A percentile compares a stretch with the other conserved stretches of the same genome.
phyloP scores from a whole-genome alignment of 1,140 invertebrate species.

The Diabrotica virgifera region DNA sequence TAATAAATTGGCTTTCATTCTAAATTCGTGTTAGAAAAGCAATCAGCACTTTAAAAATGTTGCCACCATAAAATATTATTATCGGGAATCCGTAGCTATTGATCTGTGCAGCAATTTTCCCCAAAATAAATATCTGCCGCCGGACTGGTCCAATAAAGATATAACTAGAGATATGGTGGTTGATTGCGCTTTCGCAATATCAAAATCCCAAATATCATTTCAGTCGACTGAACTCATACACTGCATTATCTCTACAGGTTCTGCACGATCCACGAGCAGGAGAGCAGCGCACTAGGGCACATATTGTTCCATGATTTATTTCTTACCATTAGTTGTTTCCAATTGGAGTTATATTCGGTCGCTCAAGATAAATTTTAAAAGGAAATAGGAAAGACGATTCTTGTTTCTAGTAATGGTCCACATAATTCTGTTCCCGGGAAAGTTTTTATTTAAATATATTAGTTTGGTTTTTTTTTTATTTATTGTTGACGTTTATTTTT shows the following conservation, averaged over 20 bases:
- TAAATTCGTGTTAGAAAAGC: too few relatives aligned
- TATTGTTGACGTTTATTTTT: too few relatives aligned
- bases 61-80: too few relatives aligned
- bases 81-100: too few relatives aligned
- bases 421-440: too few relatives aligned
- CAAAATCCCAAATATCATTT: constrained; percentile 11
- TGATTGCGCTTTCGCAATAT: constrained; percentile 11
- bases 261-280: neutral
- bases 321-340: constrained; percentile 24
- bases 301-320: constrained; percentile 25
- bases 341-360: constrained; percentile 11
- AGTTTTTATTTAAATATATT: too few relatives aligned
- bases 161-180: constrained; percentile 5
- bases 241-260: constrained; percentile 8
- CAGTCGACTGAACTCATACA: constrained; percentile 12
- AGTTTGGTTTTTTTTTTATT: too few relatives aligned
- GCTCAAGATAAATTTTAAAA: constrained; percentile 7
- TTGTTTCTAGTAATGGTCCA: neutral
- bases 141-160: constrained; percentile 4
- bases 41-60: too few relatives aligned
- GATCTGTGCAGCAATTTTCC: too few relatives aligned
- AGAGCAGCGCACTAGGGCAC: too few relatives aligned
- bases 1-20: too few relatives aligned
- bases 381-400: constrained; percentile 12
- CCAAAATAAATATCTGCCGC: neutral